phyloP scores from a whole-genome alignment of 2,797 vertebrate species.

The Mus minutoides region DNA sequence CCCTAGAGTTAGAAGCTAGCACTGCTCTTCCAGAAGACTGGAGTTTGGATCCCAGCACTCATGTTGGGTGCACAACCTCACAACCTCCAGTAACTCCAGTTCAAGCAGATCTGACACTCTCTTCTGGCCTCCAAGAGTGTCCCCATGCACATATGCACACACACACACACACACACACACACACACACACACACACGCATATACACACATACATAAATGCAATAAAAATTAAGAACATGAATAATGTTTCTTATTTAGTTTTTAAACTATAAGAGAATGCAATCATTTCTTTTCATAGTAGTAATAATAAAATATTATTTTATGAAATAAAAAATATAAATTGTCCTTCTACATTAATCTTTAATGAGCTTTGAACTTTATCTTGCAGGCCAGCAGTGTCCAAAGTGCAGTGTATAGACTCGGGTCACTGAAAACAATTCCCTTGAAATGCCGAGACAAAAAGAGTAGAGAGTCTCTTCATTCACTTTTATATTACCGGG shows the following conservation, averaged over 20 bases:
- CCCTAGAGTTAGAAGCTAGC: background rate
- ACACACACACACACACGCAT: too few species aligned
- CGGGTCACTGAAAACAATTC: background rate
- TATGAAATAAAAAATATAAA: background rate
- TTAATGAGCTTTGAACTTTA: constrained; percentile 8
- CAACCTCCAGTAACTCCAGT: background rate
- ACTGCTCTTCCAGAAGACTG: background rate
- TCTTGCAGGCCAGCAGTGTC: background rate
- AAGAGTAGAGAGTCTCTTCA: background rate
- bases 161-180: background rate
- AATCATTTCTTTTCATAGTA: background rate
- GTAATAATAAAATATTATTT: background rate
- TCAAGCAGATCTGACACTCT: background rate
- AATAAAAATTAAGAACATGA: background rate
- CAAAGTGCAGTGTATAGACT: background rate
- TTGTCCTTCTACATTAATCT: background rate
- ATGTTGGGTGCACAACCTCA: background rate
- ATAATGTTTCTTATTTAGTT: background rate
- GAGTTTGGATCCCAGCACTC: background rate
- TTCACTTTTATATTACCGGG: background rate
- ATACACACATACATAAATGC: background rate
- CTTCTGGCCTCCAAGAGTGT: background rate
- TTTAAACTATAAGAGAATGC: background rate
- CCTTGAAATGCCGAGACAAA: background rate
- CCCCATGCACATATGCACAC: background rate